Evolutionary conservation across 2,113 vertebrate genomes (phyloP).

Genomic region (Ictidomys tridecemlineatus): DNA sequence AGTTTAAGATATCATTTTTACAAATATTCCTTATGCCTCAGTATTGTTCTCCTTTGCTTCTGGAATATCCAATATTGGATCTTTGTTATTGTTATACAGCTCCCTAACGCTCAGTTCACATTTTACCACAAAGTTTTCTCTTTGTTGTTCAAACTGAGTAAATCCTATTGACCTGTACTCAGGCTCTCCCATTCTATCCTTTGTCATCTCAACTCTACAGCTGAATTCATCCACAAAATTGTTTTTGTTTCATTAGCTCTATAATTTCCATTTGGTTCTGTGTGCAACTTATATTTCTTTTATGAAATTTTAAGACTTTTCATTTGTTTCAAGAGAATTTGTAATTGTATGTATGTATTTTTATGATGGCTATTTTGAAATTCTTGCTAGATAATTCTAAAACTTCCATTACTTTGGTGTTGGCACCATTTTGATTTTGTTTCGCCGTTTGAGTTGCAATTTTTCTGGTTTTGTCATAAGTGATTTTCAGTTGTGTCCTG

Average conservation of each 20-base stretch:
- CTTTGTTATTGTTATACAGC: neutral
- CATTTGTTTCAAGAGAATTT: slow-evolving; percentile 15
- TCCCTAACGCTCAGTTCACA: neutral
- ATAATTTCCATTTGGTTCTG: neutral
- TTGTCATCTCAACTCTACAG: neutral
- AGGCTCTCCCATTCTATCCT: neutral
- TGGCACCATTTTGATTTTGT: neutral
- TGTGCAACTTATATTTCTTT: neutral
- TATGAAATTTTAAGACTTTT: neutral
- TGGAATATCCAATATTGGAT: neutral
- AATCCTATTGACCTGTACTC: neutral
- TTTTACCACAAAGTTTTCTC: neutral
- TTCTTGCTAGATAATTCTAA: neutral
- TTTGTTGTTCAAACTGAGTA: neutral
- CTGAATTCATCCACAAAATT: neutral
- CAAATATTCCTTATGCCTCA: neutral
- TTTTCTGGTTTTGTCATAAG: neutral
- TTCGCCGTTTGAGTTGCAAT: neutral
- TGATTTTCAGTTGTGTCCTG: neutral
- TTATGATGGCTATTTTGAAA: neutral
- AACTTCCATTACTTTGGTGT: neutral
- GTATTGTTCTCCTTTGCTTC: neutral
- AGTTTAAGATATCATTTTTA: neutral
- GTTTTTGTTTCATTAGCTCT: neutral
- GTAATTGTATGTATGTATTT: neutral